These are phyloP conservation scores for Fukomys damarensis DNA, from an alignment of 2,113 vertebrate genomes.

Conservation along the genomic window DNA sequence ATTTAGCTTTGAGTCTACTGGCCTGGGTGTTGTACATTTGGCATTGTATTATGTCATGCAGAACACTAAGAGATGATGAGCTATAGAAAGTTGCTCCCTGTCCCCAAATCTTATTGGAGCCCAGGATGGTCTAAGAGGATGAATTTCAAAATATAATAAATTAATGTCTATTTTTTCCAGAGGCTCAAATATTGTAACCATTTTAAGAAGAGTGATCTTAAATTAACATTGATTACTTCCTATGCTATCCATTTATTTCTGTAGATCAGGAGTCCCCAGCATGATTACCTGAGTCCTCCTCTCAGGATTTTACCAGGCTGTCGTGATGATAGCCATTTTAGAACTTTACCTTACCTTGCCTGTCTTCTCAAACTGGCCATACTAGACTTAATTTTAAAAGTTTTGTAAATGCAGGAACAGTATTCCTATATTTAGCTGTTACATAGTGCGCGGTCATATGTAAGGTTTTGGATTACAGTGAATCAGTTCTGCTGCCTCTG, in stretches of 20 bases:
- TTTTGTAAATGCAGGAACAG: background rate
- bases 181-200: background rate
- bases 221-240: background rate
- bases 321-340: background rate
- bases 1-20: conserved; percentile 38
- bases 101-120: background rate
- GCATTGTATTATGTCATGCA: background rate
- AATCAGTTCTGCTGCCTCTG: background rate
- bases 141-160: background rate
- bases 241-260: background rate
- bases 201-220: conserved; percentile 24
- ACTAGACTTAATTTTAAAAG: background rate
- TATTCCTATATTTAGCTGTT: background rate
- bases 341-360: background rate
- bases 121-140: conserved; percentile 43
- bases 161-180: background rate
- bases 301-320: background rate
- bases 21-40: background rate
- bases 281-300: background rate
- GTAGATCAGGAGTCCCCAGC: background rate
- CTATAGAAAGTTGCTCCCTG: background rate
- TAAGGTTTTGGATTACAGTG: background rate
- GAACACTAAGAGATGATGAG: conserved; percentile 24
- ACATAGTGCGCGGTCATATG: background rate
- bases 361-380: background rate